Conservation (phyloP, 2,888 invertebrate species). For the Yponomeuta cagnagella region DNA sequence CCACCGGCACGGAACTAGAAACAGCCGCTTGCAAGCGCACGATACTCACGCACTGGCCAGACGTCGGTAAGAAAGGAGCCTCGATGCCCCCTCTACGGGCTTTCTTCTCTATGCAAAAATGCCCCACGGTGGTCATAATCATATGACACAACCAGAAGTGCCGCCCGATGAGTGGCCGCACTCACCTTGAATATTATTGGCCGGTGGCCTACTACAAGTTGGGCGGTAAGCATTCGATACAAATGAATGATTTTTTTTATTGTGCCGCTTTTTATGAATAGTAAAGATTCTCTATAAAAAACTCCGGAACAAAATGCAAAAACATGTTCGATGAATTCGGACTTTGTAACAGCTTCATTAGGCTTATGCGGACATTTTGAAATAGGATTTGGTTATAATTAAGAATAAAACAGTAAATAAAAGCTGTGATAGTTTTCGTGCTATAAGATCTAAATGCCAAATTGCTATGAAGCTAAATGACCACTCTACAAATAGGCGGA, state of each 20-base stretch:
- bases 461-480: neutral
- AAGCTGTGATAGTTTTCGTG: neutral
- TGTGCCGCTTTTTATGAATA: no score
- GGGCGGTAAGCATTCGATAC: no score
- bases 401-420: no score
- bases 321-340: no score
- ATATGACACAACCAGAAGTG: conserved; percentile 1
- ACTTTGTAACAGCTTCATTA: no score
- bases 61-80: conserved; percentile 27
- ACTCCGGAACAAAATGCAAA: no score
- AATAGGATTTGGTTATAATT: no score
- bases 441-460: neutral
- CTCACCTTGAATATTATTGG: neutral
- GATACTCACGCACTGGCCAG: conserved; percentile 34
- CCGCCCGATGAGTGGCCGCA: neutral
- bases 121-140: neutral
- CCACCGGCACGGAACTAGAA: conserved; percentile 16
- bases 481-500: neutral
- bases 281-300: no score
- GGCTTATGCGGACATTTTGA: no score
- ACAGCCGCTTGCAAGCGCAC: conserved; percentile 28
- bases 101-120: conserved; percentile 24
- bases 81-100: conserved; percentile 32
- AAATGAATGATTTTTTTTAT: no score
- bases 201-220: no score